Conservation (phyloP, 2,888 invertebrate species). For the Dryocosmus kuriphilus region DNA sequence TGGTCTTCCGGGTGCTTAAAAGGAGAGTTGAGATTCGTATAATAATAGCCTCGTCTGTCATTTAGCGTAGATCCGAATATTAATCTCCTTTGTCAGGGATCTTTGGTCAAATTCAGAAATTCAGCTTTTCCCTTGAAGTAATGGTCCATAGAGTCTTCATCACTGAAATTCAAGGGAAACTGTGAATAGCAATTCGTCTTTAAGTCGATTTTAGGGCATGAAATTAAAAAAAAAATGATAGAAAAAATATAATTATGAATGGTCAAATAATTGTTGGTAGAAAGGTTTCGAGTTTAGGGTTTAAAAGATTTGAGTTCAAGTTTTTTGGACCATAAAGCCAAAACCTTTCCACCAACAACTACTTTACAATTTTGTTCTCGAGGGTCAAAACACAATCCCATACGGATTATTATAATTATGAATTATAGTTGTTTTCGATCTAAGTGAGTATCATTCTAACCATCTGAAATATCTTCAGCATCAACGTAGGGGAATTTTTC, state of each 20-base stretch:
- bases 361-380: too few species aligned
- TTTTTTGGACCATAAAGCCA: too few species aligned
- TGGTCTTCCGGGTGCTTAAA: conserved; percentile 23
- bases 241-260: background rate
- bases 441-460: too few species aligned
- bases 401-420: too few species aligned
- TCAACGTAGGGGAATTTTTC: too few species aligned
- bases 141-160: background rate
- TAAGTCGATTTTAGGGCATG: background rate
- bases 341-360: too few species aligned
- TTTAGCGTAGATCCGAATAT: conserved; percentile 31
- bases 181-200: background rate
- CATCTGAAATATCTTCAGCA: too few species aligned
- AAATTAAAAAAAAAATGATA: background rate
- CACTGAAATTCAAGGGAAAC: background rate
- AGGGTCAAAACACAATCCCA: too few species aligned
- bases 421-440: too few species aligned
- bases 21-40: conserved; percentile 27
- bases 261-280: too few species aligned
- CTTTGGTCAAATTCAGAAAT: conserved; percentile 20
- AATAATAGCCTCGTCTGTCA: conserved; percentile 34
- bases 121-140: background rate
- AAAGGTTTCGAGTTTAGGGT: too few species aligned
- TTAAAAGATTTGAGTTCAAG: too few species aligned
- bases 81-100: conserved; percentile 29